phyloP scores from a whole-genome alignment of 2,888 invertebrate genomes.

The Erebia epiphron region DNA sequence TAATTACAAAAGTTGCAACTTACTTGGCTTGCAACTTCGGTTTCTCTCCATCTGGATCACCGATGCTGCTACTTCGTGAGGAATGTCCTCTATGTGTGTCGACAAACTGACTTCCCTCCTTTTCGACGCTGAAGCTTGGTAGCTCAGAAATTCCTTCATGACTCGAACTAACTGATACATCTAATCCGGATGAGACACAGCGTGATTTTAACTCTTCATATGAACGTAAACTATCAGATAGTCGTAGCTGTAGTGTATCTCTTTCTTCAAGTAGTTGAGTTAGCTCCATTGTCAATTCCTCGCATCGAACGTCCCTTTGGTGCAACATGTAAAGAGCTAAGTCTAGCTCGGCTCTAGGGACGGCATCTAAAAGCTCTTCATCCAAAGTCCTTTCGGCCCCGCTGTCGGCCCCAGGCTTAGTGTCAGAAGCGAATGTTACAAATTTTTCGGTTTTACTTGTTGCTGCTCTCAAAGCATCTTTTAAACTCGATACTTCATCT shows the following conservation, averaged over 20 bases:
- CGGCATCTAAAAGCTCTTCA: constrained; percentile 65
- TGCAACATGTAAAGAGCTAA: constrained; percentile 93
- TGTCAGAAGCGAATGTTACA: constrained; percentile 74
- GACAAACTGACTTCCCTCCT: constrained; percentile 58
- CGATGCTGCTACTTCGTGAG: constrained; percentile 71
- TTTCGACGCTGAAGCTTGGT: constrained; percentile 59
- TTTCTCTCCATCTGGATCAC: constrained; percentile 70
- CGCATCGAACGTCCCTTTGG: constrained; percentile 92
- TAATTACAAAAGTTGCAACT: constrained; percentile 46
- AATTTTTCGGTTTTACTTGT: constrained; percentile 71
- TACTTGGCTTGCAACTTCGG: constrained; percentile 76
- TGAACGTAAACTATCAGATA: constrained; percentile 91
- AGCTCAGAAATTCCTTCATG: constrained; percentile 60
- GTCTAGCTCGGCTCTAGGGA: constrained; percentile 87
- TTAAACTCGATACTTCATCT: constrained; percentile 81
- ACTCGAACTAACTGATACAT: constrained; percentile 55
- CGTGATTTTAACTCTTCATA: constrained; percentile 82
- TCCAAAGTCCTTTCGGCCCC: constrained; percentile 49
- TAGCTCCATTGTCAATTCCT: constrained; percentile 92
- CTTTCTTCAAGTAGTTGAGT: constrained; percentile 92
- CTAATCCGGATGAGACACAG: constrained; percentile 55
- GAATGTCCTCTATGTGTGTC: constrained; percentile 66
- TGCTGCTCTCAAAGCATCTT: constrained; percentile 57
- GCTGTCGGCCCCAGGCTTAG: constrained; percentile 59
- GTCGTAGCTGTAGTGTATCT: constrained; percentile 90